Base-by-base conservation (phyloP, 2,113 vertebrate genomes). In the Rhombomys opimus region DNA sequence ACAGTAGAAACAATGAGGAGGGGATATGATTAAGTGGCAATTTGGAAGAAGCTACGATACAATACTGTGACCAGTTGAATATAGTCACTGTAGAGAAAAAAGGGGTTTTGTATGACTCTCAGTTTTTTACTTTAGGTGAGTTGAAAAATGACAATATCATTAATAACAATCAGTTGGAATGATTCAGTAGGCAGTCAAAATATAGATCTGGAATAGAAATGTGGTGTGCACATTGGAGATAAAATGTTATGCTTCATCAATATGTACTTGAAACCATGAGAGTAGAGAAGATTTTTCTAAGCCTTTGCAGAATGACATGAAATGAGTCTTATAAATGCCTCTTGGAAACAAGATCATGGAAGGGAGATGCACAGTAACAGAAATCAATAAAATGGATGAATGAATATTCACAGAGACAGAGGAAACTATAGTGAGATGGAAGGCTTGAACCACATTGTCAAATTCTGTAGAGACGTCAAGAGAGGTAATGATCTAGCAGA, bases 371-470 rank as follows among this genome's bases (percentile, higher is more conserved):
- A 85, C 6, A 78, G n/a, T 59, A 91, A 72, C 17, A 95, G 65
- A 96, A 88, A n/a, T 59, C 87, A 50, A 85, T 67, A 32, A 87
- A 89, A 46, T 22, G 78, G 35, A 23, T 92, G 68, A 90, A 90
- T 92, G 52, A 88, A 85, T 95, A 90, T 65, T 92, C 46, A 88
- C 35, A 92, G 57, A 93, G 46, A 65, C 4, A 89, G 78, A 92
- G 54, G 52, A 86, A 85, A 94, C 70, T 23, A 12, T 14, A 54
- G 38, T 59, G 63, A 89, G 8, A 89, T 75, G 46, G 72, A 96
- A 95, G 25, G 13, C 89, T 23, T 91, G 23, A 18, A 82, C 18
- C 27, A 59, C 75, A 72, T 50, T 82, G 57, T 87, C 50, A 94
- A 70, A 73, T 78, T 68, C 1, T 61, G 11, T 23, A 76, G 32